These are phyloP conservation scores for Fopius arisanus DNA, from an alignment of 1,140 invertebrate species.

Conservation along the genomic window DNA sequence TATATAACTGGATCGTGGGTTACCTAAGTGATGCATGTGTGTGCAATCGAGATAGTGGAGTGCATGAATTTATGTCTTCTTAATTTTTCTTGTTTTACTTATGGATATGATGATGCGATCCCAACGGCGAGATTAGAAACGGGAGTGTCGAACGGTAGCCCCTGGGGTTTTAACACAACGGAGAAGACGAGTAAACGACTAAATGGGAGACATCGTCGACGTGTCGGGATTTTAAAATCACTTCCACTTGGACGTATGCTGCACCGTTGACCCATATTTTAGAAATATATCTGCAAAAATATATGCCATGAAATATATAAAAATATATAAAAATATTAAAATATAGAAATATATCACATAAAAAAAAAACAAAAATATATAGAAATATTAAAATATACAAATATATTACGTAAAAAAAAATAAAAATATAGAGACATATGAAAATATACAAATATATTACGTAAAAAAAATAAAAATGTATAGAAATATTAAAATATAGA, in stretches of 20 bases:
- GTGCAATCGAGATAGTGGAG: not conserved
- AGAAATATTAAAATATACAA: too few species aligned
- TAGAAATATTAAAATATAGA: too few species aligned
- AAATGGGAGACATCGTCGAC: conserved; percentile 3
- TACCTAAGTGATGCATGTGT: not conserved
- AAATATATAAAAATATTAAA: too few species aligned
- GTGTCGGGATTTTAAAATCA: conserved; percentile 16
- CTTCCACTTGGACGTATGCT: not conserved
- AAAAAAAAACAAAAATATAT: too few species aligned
- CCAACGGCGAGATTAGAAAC: conserved; percentile 20
- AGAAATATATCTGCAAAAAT: too few species aligned
- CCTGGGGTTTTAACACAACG: not conserved
- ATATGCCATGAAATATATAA: too few species aligned
- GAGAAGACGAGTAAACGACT: not conserved
- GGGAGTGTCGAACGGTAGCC: conserved; percentile 26
- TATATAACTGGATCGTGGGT: conserved; percentile 8
- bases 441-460: too few species aligned
- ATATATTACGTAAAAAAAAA: too few species aligned
- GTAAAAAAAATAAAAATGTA: too few species aligned
- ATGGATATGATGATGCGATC: conserved; percentile 19
- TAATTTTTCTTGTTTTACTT: not conserved
- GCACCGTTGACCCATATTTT: not conserved
- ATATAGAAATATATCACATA: too few species aligned
- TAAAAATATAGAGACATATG: too few species aligned
- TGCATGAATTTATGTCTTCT: conserved; percentile 11